These are phyloP conservation scores for Belgica antarctica DNA, from an alignment of 2,888 invertebrate species.

Conservation along the genomic window DNA sequence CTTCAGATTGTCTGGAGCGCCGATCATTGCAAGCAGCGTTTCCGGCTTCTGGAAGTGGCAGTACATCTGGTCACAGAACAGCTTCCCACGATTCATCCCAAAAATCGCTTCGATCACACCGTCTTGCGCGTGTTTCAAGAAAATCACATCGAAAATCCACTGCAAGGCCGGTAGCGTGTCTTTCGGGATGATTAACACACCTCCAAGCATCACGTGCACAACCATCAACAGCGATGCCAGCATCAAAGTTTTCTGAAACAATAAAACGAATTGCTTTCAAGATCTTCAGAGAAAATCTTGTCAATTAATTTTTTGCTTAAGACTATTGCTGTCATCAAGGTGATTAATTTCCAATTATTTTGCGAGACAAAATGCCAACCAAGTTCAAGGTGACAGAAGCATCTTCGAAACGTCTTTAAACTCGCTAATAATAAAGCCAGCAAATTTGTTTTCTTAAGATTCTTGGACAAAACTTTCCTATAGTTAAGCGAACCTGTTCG, in stretches of 20 bases:
- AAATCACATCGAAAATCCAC: constrained; percentile 86
- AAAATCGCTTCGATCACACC: constrained; percentile 78
- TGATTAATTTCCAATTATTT: too few species aligned
- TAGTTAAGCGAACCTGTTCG: too few species aligned
- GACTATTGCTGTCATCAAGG: too few species aligned
- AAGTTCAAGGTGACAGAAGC: too few species aligned
- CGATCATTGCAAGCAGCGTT: constrained; percentile 72
- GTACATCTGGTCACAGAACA: constrained; percentile 70
- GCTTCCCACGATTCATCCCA: constrained; percentile 71
- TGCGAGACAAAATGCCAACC: too few species aligned
- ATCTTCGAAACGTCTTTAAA: too few species aligned
- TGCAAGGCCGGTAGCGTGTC: constrained; percentile 75
- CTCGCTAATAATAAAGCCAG: too few species aligned
- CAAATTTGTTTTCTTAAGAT: too few species aligned
- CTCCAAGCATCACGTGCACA: constrained; percentile 85
- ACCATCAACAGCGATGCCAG: constrained; percentile 49
- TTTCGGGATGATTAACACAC: constrained; percentile 77
- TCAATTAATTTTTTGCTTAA: background rate
- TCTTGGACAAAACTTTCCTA: too few species aligned
- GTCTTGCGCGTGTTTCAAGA: constrained; percentile 84
- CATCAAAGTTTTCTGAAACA: constrained; percentile 14
- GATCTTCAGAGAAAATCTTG: background rate
- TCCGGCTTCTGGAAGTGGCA: constrained; percentile 71
- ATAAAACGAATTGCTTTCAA: background rate
- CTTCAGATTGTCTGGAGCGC: constrained; percentile 57